Percentiles rank a stretch among this genome's conserved stretches.
Conservation (phyloP, 2,797 vertebrate genomes). For the Leptoclinus maculatus region DNA sequence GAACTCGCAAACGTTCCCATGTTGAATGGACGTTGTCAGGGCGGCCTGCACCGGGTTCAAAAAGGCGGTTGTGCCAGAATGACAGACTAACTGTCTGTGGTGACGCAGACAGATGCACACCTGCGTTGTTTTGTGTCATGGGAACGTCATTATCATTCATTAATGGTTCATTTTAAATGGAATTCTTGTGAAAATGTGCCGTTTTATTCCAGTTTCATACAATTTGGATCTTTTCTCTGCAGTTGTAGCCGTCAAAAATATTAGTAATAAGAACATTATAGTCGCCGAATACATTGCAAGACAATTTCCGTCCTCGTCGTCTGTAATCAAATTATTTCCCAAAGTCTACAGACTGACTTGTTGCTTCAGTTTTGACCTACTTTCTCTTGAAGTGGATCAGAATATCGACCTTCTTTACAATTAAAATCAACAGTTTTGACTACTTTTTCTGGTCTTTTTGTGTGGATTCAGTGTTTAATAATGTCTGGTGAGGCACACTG, state of each 20-base stretch:
- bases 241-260: neutral
- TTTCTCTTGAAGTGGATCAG: neutral
- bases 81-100: conserved; percentile 36
- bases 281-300: too few relatives aligned
- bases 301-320: neutral
- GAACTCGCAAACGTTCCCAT: conserved; percentile 26
- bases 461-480: neutral
- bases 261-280: neutral
- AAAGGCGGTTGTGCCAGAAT: conserved; percentile 28
- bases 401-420: neutral
- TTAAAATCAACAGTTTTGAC: neutral
- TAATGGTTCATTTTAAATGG: neutral
- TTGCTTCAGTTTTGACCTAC: neutral
- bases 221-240: neutral
- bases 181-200: neutral
- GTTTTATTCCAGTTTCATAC: neutral
- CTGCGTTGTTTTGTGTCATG: conserved; percentile 31
- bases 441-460: neutral
- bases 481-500: neutral
- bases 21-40: conserved; percentile 37
- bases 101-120: conserved; percentile 17
- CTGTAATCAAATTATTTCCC: neutral
- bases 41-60: conserved; percentile 2
- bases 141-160: neutral
- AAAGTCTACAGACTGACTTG: neutral